Conservation (phyloP, 2,888 invertebrate genomes). For the Xestia xanthographa region DNA sequence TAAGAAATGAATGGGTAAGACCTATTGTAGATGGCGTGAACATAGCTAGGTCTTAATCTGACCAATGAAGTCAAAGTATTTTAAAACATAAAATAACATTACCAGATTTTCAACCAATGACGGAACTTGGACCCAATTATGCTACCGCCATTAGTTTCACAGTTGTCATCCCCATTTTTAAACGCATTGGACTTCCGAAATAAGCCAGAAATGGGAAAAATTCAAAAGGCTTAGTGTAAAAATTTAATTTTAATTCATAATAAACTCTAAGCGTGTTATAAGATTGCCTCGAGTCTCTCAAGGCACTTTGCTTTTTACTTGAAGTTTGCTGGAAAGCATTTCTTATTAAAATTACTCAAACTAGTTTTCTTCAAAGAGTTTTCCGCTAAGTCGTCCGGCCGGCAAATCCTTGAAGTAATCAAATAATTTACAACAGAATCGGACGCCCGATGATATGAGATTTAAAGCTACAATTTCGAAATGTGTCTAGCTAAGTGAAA, state of each 20-base stretch:
- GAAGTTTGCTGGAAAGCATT: slow-evolving; percentile 57
- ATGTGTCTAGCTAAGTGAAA: slow-evolving; percentile 81
- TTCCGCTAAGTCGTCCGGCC: slow-evolving; percentile 14
- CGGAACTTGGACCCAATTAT: no score
- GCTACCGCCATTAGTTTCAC: no score
- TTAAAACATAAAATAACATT: no score
- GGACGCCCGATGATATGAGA: slow-evolving; percentile 76
- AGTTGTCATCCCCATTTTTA: slow-evolving; percentile 7
- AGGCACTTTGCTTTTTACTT: slow-evolving; percentile 63
- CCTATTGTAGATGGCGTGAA: neutral
- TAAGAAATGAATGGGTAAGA: slow-evolving; percentile 38
- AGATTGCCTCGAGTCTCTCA: slow-evolving; percentile 58
- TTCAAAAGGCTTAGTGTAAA: slow-evolving; percentile 51
- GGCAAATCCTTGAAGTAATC: slow-evolving; percentile 43
- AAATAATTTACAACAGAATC: slow-evolving; percentile 68
- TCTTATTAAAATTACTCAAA: slow-evolving; percentile 53
- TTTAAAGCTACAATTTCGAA: slow-evolving; percentile 86
- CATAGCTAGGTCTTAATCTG: neutral
- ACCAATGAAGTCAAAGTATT: neutral
- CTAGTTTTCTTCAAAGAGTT: slow-evolving; percentile 30
- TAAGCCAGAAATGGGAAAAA: slow-evolving; percentile 39
- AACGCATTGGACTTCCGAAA: slow-evolving; percentile 25
- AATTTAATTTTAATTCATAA: slow-evolving; percentile 39
- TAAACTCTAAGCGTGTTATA: slow-evolving; percentile 60
- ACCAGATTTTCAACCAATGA: no score